A percentile compares a stretch with the other conserved stretches of the same genome.
Conservation (phyloP, 2,113 vertebrate genomes). For the Sceloporus undulatus region DNA sequence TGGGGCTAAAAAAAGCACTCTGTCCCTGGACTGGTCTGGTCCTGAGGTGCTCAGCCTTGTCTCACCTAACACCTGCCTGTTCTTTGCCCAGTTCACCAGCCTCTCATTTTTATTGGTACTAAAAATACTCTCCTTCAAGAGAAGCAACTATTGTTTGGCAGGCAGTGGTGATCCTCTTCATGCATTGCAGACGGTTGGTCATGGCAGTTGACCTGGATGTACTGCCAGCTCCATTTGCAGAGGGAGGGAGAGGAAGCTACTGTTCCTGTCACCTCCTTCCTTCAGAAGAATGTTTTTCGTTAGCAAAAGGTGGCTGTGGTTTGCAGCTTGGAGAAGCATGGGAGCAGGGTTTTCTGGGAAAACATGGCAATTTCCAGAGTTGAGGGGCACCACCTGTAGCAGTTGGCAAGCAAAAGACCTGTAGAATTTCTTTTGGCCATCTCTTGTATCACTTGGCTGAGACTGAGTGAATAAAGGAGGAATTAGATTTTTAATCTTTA, state of each 20-base stretch:
- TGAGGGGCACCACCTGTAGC: background rate
- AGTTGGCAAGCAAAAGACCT: background rate
- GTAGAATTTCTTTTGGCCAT: background rate
- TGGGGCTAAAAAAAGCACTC: background rate
- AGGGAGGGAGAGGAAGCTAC: constrained; percentile 41
- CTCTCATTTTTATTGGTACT: constrained; percentile 34
- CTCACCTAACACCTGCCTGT: constrained; percentile 17
- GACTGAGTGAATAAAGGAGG: background rate
- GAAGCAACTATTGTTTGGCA: background rate
- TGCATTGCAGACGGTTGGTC: background rate
- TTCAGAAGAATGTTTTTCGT: constrained; percentile 56
- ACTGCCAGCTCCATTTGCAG: background rate
- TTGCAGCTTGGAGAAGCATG: constrained; percentile 24
- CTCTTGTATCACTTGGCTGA: background rate
- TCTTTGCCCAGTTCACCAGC: background rate
- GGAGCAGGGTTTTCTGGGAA: rapidly evolving
- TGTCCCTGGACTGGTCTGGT: rapidly evolving
- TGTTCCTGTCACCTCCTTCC: constrained; percentile 44
- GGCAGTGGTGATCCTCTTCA: background rate
- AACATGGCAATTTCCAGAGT: background rate
- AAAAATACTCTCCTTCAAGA: constrained; percentile 36
- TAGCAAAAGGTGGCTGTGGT: constrained; percentile 41
- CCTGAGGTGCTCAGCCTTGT: rapidly evolving
- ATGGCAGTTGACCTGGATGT: constrained; percentile 44
- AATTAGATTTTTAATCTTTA: background rate